These are phyloP conservation scores for Hestina assimilis DNA, from an alignment of 1,140 invertebrate genomes.

Conservation along the genomic window DNA sequence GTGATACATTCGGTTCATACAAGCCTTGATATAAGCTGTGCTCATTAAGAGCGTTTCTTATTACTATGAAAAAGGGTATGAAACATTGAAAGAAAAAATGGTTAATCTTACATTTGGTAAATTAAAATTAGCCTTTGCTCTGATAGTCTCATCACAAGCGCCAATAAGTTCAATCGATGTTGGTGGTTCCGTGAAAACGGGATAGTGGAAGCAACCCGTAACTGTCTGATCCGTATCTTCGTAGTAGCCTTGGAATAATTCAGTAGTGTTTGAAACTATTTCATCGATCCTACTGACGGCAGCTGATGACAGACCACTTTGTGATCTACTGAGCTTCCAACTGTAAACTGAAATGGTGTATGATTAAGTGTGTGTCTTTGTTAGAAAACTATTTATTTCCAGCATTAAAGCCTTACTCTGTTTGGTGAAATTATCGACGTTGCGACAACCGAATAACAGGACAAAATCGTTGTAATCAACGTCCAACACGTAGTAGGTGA, in stretches of 20 bases:
- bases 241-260: slow-evolving; percentile 55
- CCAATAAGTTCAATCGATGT: slow-evolving; percentile 40
- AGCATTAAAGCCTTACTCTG: slow-evolving; percentile 50
- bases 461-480: slow-evolving; percentile 56
- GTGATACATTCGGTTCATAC: too few species aligned
- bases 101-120: slow-evolving; percentile 41
- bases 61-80: too few species aligned
- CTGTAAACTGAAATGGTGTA: slow-evolving; percentile 52
- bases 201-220: slow-evolving; percentile 62
- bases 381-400: neutral
- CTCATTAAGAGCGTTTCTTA: too few species aligned
- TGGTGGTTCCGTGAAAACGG: slow-evolving; percentile 40
- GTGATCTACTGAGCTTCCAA: slow-evolving; percentile 55
- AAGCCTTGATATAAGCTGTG: too few species aligned
- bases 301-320: slow-evolving; percentile 36
- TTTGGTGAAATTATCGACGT: slow-evolving; percentile 35
- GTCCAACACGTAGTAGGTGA: slow-evolving; percentile 47
- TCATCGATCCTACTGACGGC: slow-evolving; percentile 38
- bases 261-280: slow-evolving; percentile 36
- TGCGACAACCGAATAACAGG: slow-evolving; percentile 46
- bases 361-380: neutral
- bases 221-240: slow-evolving; percentile 44
- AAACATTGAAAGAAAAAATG: neutral
- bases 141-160: slow-evolving; percentile 48
- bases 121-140: slow-evolving; percentile 49